These are phyloP conservation scores for Clarias gariepinus DNA, from an alignment of 2,113 vertebrate genomes.

Conservation along the genomic window DNA sequence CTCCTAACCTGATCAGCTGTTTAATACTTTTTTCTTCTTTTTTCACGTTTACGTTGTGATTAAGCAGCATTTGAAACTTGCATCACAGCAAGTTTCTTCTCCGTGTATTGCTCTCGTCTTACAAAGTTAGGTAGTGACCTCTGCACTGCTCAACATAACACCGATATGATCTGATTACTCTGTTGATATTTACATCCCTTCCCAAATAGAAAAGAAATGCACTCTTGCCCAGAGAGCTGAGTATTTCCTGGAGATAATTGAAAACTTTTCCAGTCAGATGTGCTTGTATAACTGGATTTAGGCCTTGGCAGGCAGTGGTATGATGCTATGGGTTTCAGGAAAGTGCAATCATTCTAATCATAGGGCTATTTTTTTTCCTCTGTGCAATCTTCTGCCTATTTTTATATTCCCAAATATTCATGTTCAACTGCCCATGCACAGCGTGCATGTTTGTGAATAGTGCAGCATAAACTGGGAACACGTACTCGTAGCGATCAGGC, in stretches of 20 bases:
- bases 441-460: not conserved
- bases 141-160: not conserved
- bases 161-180: constrained; percentile 12
- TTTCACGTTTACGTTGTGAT: not conserved
- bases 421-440: not conserved
- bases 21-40: not conserved
- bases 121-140: constrained; percentile 5
- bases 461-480: not conserved
- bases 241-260: constrained; percentile 33
- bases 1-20: not conserved
- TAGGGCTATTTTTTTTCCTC: not conserved
- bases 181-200: constrained; percentile 28
- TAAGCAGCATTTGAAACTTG: not conserved
- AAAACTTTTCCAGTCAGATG: constrained; percentile 30
- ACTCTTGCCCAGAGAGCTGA: constrained; percentile 18
- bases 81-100: not conserved
- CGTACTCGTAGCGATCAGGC: not conserved
- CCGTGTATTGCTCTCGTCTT: not conserved
- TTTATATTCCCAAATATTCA: not conserved
- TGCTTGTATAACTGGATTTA: constrained; percentile 27
- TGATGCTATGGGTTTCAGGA: constrained; percentile 11
- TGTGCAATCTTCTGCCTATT: constrained; percentile 9
- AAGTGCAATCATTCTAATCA: constrained; percentile 1
- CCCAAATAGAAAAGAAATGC: not conserved
- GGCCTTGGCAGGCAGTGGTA: constrained; percentile 8